phyloP scores from a whole-genome alignment of 1,140 invertebrate species.

The Leguminivora glycinivorella region DNA sequence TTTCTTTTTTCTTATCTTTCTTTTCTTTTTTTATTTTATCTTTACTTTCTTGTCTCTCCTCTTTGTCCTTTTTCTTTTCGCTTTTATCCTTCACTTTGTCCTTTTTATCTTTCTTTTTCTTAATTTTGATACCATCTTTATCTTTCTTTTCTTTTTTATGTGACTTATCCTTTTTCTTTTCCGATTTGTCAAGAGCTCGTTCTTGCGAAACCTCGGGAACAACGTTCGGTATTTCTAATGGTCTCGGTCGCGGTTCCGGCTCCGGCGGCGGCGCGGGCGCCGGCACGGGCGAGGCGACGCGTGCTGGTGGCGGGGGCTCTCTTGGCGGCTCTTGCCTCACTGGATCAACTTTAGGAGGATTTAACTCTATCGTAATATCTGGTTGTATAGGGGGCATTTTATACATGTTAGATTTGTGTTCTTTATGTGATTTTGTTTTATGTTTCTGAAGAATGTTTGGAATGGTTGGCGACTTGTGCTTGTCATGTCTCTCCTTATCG shows the following conservation, averaged over 20 bases:
- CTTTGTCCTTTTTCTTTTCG: slow-evolving; percentile 80
- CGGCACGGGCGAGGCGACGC: slow-evolving; percentile 48
- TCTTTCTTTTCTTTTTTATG: slow-evolving; percentile 86
- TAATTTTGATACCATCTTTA: slow-evolving; percentile 82
- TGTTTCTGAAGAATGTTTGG: slow-evolving; percentile 76
- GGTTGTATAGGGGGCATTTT: slow-evolving; percentile 76
- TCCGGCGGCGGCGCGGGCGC: slow-evolving; percentile 38
- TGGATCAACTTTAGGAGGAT: slow-evolving; percentile 71
- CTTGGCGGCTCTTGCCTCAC: slow-evolving; percentile 54
- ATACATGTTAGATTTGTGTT: slow-evolving; percentile 71
- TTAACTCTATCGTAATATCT: slow-evolving; percentile 77
- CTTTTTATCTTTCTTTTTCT: slow-evolving; percentile 90
- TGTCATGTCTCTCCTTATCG: slow-evolving; percentile 72
- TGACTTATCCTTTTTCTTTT: slow-evolving; percentile 84
- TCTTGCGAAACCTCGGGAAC: slow-evolving; percentile 55
- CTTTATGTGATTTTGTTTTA: slow-evolving; percentile 70
- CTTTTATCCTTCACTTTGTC: slow-evolving; percentile 82
- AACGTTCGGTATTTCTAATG: slow-evolving; percentile 36
- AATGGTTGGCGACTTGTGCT: slow-evolving; percentile 74
- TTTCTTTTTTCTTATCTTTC: slow-evolving; percentile 82
- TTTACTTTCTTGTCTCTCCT: slow-evolving; percentile 81
- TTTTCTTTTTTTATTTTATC: slow-evolving; percentile 80
- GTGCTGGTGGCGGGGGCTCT: slow-evolving; percentile 41
- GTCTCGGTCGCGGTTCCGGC: slow-evolving; percentile 39
- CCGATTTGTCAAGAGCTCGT: slow-evolving; percentile 76